These are phyloP conservation scores for Synchiropus splendidus DNA, from an alignment of 2,113 vertebrate species.

Conservation along the genomic window DNA sequence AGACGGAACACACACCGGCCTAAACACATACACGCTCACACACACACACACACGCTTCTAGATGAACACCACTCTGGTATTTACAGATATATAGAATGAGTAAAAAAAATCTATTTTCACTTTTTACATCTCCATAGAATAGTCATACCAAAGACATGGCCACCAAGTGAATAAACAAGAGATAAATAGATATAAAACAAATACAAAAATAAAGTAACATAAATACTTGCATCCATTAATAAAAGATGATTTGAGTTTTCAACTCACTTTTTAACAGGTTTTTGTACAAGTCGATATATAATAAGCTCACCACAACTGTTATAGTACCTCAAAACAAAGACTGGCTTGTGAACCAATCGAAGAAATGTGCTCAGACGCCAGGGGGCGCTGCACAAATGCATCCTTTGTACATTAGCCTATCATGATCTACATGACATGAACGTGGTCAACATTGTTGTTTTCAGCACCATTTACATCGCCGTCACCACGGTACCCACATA, in stretches of 20 bases:
- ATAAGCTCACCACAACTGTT: constrained; percentile 50
- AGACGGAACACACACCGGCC: constrained; percentile 49
- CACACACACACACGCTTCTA: constrained; percentile 43
- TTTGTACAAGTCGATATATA: constrained; percentile 53
- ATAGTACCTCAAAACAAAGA: constrained; percentile 48
- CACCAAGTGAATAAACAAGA: constrained; percentile 67
- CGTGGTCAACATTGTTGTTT: constrained; percentile 27
- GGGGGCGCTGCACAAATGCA: constrained; percentile 12
- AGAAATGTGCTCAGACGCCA: constrained; percentile 17
- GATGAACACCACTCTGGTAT: constrained; percentile 59
- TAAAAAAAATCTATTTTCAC: constrained; percentile 57
- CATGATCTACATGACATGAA: constrained; percentile 31
- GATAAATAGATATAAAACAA: constrained; percentile 65
- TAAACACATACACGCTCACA: constrained; percentile 46
- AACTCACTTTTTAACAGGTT: constrained; percentile 40
- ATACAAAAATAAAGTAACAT: constrained; percentile 70
- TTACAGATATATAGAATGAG: constrained; percentile 67
- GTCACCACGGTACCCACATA: constrained; percentile 23
- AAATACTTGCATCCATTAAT: constrained; percentile 58
- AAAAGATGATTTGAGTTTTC: constrained; percentile 56
- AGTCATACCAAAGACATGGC: constrained; percentile 71
- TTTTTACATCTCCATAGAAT: constrained; percentile 65
- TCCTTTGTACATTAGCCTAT: constrained; percentile 43
- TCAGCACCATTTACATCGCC: constrained; percentile 46
- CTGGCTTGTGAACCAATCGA: constrained; percentile 21